phyloP scores from a whole-genome alignment of 2,113 vertebrate species.

The Oncorhynchus keta region DNA sequence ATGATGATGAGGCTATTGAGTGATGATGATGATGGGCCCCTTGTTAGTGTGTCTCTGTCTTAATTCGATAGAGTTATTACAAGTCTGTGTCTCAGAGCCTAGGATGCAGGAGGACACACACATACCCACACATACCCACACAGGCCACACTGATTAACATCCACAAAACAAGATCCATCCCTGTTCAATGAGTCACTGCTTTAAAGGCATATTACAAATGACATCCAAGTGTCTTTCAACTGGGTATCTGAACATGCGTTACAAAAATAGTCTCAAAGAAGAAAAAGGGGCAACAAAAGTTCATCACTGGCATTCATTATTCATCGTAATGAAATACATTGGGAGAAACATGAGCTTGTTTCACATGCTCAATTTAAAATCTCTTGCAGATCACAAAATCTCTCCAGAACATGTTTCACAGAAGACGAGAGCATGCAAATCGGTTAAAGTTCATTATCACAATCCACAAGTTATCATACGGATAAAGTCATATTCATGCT shows the following conservation, averaged over 20 bases:
- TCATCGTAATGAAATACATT: constrained; percentile 1
- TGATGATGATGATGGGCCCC: constrained; percentile 67
- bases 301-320: background rate
- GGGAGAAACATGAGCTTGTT: background rate
- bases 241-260: no score
- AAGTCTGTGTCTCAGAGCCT: constrained; percentile 56
- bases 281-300: background rate
- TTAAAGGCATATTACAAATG: constrained; percentile 41
- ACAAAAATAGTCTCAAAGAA: background rate
- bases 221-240: constrained; percentile 38
- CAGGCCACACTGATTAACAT: constrained; percentile 55
- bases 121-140: constrained; percentile 9
- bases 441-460: background rate
- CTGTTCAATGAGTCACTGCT: constrained; percentile 25
- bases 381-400: background rate
- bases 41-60: constrained; percentile 68
- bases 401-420: background rate
- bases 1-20: constrained; percentile 67
- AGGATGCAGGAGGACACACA: constrained; percentile 45
- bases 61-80: constrained; percentile 70
- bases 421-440: background rate
- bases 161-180: constrained; percentile 51
- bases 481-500: background rate
- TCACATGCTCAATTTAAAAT: background rate
- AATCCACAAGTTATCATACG: background rate